Conservation (phyloP, 1,140 invertebrate genomes). For the Apis cerana region DNA sequence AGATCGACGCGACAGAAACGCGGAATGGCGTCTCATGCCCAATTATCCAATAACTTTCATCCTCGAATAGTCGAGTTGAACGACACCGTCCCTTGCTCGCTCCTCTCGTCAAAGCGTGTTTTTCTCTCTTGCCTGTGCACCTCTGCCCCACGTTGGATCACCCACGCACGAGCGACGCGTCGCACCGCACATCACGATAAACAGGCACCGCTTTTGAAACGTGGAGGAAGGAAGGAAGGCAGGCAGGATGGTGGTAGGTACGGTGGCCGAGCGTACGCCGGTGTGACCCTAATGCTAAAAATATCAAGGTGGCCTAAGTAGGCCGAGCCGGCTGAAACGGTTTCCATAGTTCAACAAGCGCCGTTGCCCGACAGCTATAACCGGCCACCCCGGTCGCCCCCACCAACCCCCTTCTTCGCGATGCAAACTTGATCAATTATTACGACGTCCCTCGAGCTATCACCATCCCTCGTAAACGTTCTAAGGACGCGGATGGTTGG, state of each 20-base stretch:
- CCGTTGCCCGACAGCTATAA: slow-evolving; percentile 48
- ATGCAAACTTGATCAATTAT: slow-evolving; percentile 45
- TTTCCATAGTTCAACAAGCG: slow-evolving; percentile 70
- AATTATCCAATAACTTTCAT: slow-evolving; percentile 51
- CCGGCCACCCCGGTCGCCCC: not conserved
- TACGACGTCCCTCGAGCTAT: slow-evolving; percentile 36
- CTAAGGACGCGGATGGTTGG: not conserved
- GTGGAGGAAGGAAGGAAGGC: slow-evolving; percentile 28
- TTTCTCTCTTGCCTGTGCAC: not conserved
- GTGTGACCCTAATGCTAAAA: slow-evolving; percentile 75
- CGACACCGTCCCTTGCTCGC: slow-evolving; percentile 1
- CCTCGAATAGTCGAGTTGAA: slow-evolving; percentile 17
- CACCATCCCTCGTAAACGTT: not conserved
- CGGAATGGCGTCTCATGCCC: not conserved
- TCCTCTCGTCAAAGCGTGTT: not conserved
- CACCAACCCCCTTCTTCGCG: not conserved
- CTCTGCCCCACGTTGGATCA: not conserved
- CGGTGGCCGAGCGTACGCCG: slow-evolving; percentile 48
- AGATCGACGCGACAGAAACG: slow-evolving; percentile 20
- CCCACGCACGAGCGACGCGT: slow-evolving; percentile 27
- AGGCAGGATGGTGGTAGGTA: slow-evolving; percentile 43
- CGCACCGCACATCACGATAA: not conserved
- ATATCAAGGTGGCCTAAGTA: slow-evolving; percentile 70
- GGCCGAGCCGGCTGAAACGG: slow-evolving; percentile 68
- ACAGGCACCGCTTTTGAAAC: not conserved